Evolutionary conservation across 2,888 invertebrate species (phyloP).

Genomic region (Agonopterix alstromeriana): DNA sequence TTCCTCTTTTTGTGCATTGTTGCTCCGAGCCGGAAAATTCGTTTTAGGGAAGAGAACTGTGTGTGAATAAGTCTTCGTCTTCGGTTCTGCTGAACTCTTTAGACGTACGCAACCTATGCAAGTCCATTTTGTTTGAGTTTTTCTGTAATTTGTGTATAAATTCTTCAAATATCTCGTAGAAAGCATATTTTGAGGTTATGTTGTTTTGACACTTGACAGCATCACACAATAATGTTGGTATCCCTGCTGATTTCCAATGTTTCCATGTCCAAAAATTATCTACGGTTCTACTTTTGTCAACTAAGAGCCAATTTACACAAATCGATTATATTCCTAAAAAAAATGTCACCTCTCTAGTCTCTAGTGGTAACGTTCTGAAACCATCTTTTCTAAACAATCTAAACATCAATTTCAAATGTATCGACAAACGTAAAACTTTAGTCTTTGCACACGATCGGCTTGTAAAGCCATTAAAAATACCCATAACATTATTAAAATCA

Average conservation of each 20-base stretch:
- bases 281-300: neutral
- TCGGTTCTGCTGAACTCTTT: constrained; percentile 49
- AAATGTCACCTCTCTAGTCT: no score
- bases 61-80: constrained; percentile 61
- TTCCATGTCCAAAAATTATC: neutral
- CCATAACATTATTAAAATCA: no score
- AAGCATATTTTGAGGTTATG: constrained; percentile 45
- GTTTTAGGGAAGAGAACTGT: constrained; percentile 63
- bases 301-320: no score
- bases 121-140: constrained; percentile 34
- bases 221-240: neutral
- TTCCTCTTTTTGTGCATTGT: constrained; percentile 43
- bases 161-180: constrained; percentile 28
- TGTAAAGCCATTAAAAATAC: no score
- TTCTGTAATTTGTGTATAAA: constrained; percentile 35
- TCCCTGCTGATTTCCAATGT: neutral
- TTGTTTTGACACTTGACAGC: constrained; percentile 1
- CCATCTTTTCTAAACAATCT: no score
- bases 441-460: no score
- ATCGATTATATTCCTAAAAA: no score
- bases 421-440: no score
- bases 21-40: constrained; percentile 53
- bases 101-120: constrained; percentile 28
- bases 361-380: no score
- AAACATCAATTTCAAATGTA: no score